Conservation (phyloP, 1,140 invertebrate species). For the Plodia interpunctella region DNA sequence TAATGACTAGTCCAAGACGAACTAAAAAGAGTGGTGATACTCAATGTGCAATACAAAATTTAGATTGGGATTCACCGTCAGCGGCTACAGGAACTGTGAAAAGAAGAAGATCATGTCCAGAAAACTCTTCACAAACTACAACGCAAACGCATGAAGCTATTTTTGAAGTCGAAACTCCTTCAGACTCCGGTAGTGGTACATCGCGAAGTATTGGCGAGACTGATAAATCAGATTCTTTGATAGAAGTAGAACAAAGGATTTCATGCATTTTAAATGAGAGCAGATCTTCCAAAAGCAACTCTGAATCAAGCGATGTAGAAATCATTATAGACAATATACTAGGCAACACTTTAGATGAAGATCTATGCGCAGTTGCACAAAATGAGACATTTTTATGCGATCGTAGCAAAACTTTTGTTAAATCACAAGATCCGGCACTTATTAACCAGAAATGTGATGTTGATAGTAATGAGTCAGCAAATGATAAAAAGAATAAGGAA, state of each 20-base stretch:
- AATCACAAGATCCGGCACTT: constrained; percentile 27
- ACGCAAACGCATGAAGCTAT: constrained; percentile 38
- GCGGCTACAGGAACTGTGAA: constrained; percentile 81
- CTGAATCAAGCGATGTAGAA: constrained; percentile 65
- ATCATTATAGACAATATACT: constrained; percentile 61
- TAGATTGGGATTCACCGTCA: constrained; percentile 85
- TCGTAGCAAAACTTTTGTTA: constrained; percentile 56
- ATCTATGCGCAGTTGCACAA: constrained; percentile 28
- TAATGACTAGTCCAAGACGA: constrained; percentile 74
- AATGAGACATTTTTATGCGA: constrained; percentile 38
- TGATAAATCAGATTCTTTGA: constrained; percentile 56
- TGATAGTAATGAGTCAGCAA: constrained; percentile 22
- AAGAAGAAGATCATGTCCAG: constrained; percentile 77
- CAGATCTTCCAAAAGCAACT: constrained; percentile 65
- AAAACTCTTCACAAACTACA: constrained; percentile 39
- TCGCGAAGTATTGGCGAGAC: constrained; percentile 50
- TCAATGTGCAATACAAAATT: constrained; percentile 58
- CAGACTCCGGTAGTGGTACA: constrained; percentile 57
- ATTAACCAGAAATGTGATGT: constrained; percentile 21
- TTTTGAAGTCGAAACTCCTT: constrained; percentile 56
- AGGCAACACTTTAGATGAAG: constrained; percentile 39
- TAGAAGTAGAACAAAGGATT: constrained; percentile 70
- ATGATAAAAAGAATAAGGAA: constrained; percentile 45
- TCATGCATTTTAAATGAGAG: constrained; percentile 68
- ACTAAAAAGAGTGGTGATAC: constrained; percentile 52